A percentile compares a stretch with the other conserved stretches of the same genome.
phyloP scores from a whole-genome alignment of 23 tunicate genomes.

The Halocynthia aurantium region DNA sequence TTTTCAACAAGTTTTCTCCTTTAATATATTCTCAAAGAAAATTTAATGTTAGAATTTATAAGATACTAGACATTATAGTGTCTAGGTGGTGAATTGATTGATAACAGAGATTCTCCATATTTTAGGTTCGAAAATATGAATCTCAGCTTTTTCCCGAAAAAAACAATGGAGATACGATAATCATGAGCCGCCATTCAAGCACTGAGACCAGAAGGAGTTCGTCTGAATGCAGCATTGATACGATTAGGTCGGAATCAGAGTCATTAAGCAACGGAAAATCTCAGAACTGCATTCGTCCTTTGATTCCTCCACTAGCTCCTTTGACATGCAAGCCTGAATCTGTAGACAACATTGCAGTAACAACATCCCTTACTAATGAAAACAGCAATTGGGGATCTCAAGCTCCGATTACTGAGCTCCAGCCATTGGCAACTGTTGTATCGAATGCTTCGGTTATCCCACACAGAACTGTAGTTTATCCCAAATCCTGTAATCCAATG shows the following conservation, averaged over 20 bases:
- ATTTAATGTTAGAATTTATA: no score
- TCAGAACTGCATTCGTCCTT: conserved; percentile 15
- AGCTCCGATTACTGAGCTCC: background rate
- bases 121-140: conserved; percentile 46
- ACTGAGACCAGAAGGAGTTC: background rate
- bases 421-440: no score
- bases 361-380: conserved; percentile 3
- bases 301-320: conserved; percentile 10
- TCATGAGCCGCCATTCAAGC: background rate
- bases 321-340: conserved; percentile 1
- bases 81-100: background rate
- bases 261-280: background rate
- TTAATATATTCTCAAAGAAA: background rate
- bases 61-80: background rate
- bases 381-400: background rate
- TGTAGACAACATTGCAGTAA: background rate
- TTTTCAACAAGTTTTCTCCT: background rate
- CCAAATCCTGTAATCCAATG: background rate
- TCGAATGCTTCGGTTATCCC: no score
- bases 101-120: background rate
- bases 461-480: background rate
- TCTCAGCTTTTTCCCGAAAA: conserved; percentile 6
- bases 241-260: no score
- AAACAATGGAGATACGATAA: background rate
- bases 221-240: background rate